Conservation (phyloP, 1,140 invertebrate species). For the Diorhabda elongata region DNA sequence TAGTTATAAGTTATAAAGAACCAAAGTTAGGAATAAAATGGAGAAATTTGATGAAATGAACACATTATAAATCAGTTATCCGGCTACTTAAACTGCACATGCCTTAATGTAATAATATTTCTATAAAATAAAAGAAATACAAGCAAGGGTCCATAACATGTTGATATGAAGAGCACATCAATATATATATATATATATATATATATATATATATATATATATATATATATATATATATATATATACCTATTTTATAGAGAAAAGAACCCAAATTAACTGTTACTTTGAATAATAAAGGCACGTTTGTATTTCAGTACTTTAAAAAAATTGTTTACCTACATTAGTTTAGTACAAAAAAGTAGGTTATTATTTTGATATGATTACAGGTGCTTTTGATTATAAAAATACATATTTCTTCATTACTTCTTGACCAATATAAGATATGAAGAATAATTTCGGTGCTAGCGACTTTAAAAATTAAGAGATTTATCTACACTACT, state of each 20-base stretch:
- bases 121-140: conserved; percentile 2
- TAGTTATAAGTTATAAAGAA: too few species aligned
- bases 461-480: too few species aligned
- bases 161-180: conserved; percentile 40
- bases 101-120: too few species aligned
- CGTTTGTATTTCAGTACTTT: conserved; percentile 44
- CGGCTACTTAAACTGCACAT: too few species aligned
- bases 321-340: background rate
- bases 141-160: conserved; percentile 42
- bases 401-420: background rate
- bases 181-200: conserved; percentile 35
- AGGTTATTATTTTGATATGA: background rate
- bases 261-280: conserved; percentile 34
- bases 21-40: too few species aligned
- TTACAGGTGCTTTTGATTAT: background rate
- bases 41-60: too few species aligned
- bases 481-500: too few species aligned
- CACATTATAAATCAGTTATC: too few species aligned
- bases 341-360: background rate
- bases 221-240: conserved; percentile 35
- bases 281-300: conserved; percentile 43
- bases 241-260: conserved; percentile 20
- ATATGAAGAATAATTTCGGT: too few species aligned
- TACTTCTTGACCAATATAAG: too few species aligned
- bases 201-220: conserved; percentile 35